Base-by-base conservation (phyloP, 2,888 invertebrate species). In the Glaucopsyche alexis region DNA sequence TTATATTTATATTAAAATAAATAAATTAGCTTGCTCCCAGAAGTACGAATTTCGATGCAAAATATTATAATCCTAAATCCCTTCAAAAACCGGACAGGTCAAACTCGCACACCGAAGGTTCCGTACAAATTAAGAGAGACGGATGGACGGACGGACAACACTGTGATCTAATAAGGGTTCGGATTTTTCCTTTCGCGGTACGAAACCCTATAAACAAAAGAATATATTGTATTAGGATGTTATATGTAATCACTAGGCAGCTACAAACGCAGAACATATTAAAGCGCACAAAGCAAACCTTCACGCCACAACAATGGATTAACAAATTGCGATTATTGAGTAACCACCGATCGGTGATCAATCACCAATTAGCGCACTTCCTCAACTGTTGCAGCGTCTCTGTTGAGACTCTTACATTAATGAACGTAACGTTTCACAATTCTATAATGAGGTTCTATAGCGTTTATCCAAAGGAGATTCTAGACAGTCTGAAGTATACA, bases 231-330 rank as follows among this genome's bases (percentile, higher is more conserved):
- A 7, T 42, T 1, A 29, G 29, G 29, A 29, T 29, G 29, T 4
- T 29, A 45, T n/a, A 7, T 16, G 7, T 52, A 8, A n/a, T 16
- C 19, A 55, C 16, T 11, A 8, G 16, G 9, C 55, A 19, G 55
- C 19, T 0, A 16, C 11, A 42, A 42, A 42, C 42, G n/a, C 52
- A 55, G 19, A n/a, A 45, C 45, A 45, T 67, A n/a, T n/a, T n/a
- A 47, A 9, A 67, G 19, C 47, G 16, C 66, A 66, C 66, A 66
- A 38, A 13, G 38, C 66, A 19, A 29, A 69, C 45, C 69, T 47
- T 69, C 69, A 40, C 42, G 11, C 16, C 69, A 29, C 60, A 69
- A 69, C 69, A 69, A 69, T 49, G 69, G 49, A 47, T 69, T 16
- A 49, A 47, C 47, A 47, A 67, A 67, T 13, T 55, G 19, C 45